A percentile compares a stretch with the other conserved stretches of the same genome.
These are phyloP conservation scores for Lepas anatifera DNA, from an alignment of 2,888 invertebrate genomes.

Conservation along the genomic window DNA sequence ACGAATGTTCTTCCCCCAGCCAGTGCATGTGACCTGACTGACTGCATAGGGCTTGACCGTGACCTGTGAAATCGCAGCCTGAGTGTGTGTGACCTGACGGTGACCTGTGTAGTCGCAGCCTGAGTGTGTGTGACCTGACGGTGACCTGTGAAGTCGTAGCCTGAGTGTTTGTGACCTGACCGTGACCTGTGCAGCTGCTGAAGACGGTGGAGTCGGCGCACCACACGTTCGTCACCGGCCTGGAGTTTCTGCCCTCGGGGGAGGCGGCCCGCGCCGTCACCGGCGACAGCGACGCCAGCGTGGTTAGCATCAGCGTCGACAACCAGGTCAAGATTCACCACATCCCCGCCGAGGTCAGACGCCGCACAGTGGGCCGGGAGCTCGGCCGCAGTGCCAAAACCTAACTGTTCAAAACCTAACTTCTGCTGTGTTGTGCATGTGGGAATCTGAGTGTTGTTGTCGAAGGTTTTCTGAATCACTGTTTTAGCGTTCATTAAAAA, in stretches of 20 bases:
- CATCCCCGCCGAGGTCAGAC: constrained; percentile 61
- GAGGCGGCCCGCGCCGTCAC: constrained; percentile 26
- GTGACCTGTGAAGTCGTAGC: no score
- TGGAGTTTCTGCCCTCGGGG: constrained; percentile 68
- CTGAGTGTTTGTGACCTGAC: constrained; percentile 55
- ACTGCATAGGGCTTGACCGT: no score
- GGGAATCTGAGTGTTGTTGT: neutral
- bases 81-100: no score
- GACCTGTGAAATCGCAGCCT: no score
- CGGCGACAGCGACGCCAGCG: constrained; percentile 54
- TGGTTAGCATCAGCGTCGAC: constrained; percentile 90
- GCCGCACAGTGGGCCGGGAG: neutral
- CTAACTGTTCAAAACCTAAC: neutral
- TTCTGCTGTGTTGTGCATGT: neutral
- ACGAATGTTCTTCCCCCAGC: no score
- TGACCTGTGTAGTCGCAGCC: no score
- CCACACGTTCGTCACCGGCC: constrained; percentile 92
- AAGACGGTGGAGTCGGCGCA: constrained; percentile 74
- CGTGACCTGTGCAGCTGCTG: constrained; percentile 92
- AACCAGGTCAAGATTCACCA: constrained; percentile 83
- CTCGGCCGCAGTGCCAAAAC: neutral
- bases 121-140: no score
- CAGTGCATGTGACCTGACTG: no score
- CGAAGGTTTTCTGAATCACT: neutral
- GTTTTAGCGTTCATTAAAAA: neutral